Evolutionary conservation across 2,113 vertebrate genomes (phyloP), one percentile per base, ranked within the genome.

Genomic region (Brachyistius frenatus): DNA sequence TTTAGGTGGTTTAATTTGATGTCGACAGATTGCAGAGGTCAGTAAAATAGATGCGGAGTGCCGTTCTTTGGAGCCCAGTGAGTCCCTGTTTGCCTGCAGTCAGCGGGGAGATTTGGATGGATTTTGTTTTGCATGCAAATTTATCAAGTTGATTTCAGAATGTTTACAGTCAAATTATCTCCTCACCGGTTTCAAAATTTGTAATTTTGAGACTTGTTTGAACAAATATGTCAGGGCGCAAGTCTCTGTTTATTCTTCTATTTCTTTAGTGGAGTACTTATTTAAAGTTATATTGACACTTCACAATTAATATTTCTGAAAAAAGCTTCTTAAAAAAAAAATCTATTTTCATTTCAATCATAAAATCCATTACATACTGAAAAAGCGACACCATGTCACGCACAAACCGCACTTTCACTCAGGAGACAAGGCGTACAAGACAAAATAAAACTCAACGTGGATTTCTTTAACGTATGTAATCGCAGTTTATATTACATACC

Each of bases 21-120:
- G 63, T 36, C 36, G 52, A 71, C 70, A 81, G 80, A 77, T 80
- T 81, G 74, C 60, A 44, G 62, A 80, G 47, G 49, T 61, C 60
- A 61, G 23, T 53, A 39, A 47, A 53, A 57, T 68, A 72, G 57
- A 62, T 16, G 39, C 36, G 16, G 47, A 71, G 68, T 13, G 65
- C 23, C 7, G 3, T 75, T 47, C 31, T n/a, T 36, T 39, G 8
- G 5, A 54, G 64, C 32, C 33, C 23, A 23, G 23, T 23, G 30
- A 49, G 54, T 46, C n/a, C 66, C 5, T 35, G 65, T 16, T 69
- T 68, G 46, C 8, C 8, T 65, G 15, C 23, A 16, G 30, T 46
- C 5, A 41, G 52, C 53, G 30, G 53, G 73, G 79, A 69, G 54
- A 70, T 31, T 44, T 54, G 54, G 62, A 63, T 33, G 13, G 52